A percentile compares a stretch with the other conserved stretches of the same genome.
Conservation (phyloP, 2,888 invertebrate genomes). For the Polyploca ridens region DNA sequence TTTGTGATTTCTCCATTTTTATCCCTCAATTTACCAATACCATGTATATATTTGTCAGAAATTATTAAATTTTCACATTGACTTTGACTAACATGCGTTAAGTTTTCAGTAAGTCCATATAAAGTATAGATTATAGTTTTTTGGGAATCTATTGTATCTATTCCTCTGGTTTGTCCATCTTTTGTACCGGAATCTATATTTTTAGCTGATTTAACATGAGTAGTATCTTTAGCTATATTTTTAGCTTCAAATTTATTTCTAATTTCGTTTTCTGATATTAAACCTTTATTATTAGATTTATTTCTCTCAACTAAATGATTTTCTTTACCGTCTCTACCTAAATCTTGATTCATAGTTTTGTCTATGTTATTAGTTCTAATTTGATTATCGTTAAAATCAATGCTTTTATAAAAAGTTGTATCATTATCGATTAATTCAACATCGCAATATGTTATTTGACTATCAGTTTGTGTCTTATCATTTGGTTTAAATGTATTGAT, state of each 20-base stretch:
- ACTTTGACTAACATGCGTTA: conserved; percentile 55
- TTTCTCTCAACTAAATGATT: no score
- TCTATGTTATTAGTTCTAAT: background rate
- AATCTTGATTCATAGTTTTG: background rate
- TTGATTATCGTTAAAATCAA: background rate
- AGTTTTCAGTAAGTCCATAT: conserved; percentile 39
- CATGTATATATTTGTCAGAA: conserved; percentile 28
- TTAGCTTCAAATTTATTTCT: background rate
- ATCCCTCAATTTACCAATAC: conserved; percentile 1
- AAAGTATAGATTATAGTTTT: conserved; percentile 39
- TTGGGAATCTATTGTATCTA: conserved; percentile 36
- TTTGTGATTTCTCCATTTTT: background rate
- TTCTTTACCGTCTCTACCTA: background rate
- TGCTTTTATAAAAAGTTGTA: background rate
- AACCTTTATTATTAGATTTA: no score
- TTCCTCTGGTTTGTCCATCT: conserved; percentile 12
- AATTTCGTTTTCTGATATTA: no score
- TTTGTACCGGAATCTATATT: background rate
- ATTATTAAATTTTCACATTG: conserved; percentile 42
- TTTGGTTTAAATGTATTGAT: background rate
- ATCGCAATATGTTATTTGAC: conserved; percentile 1
- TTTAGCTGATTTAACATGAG: background rate
- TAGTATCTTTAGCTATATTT: background rate
- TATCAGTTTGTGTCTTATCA: background rate
- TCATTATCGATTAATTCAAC: background rate